These are phyloP conservation scores for Aethes cnicana DNA, from an alignment of 2,888 invertebrate species.

Conservation along the genomic window DNA sequence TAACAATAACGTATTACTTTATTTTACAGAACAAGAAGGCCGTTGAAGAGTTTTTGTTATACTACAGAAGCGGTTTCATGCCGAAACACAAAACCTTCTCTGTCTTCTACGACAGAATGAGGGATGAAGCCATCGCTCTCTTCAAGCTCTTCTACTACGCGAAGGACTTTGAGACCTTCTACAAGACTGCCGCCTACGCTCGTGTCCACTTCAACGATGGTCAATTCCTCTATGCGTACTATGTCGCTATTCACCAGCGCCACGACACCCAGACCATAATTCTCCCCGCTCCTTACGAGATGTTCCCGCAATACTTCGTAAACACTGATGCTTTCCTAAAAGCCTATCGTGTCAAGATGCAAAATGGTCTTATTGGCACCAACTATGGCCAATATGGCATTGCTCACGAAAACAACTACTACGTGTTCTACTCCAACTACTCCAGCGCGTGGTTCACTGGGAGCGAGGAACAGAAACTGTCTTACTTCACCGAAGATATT, in stretches of 20 bases:
- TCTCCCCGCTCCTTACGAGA: conserved; percentile 86
- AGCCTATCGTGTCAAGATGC: conserved; percentile 68
- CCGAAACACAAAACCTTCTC: conserved; percentile 78
- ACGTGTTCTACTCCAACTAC: conserved; percentile 82
- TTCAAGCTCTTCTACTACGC: conserved; percentile 83
- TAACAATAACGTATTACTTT: too few species aligned
- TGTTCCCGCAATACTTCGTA: conserved; percentile 85
- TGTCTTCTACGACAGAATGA: conserved; percentile 67
- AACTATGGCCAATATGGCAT: conserved; percentile 62
- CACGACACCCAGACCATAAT: conserved; percentile 81
- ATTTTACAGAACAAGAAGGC: conserved; percentile 64
- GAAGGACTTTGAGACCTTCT: conserved; percentile 83
- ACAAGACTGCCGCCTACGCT: conserved; percentile 80
- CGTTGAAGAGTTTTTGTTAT: conserved; percentile 65
- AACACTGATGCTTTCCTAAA: conserved; percentile 79
- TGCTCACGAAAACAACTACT: conserved; percentile 62
- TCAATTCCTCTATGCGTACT: conserved; percentile 84
- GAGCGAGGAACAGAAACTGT: conserved; percentile 81
- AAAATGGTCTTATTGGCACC: conserved; percentile 50
- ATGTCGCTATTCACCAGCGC: conserved; percentile 83
- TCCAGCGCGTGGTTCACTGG: conserved; percentile 75
- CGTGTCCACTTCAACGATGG: conserved; percentile 83
- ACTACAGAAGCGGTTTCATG: conserved; percentile 70
- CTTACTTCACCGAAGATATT: conserved; percentile 88
- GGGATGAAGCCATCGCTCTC: conserved; percentile 75